A percentile compares a stretch with the other conserved stretches of the same genome.
These are phyloP conservation scores for Morelia viridis DNA, from an alignment of 2,797 vertebrate genomes.

Conservation along the genomic window DNA sequence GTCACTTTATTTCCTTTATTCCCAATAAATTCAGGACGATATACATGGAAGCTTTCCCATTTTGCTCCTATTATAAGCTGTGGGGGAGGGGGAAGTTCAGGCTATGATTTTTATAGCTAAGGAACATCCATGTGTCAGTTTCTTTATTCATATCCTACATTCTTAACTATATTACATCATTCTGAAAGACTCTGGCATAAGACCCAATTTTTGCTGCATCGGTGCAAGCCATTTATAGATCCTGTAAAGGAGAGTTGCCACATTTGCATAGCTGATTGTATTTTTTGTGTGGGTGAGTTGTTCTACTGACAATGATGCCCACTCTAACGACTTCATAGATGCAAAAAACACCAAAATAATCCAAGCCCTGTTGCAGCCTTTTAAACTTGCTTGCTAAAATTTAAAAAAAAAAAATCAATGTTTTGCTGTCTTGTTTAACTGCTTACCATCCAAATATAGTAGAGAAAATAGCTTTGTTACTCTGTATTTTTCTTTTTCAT, in stretches of 20 bases:
- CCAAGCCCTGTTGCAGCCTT: background rate
- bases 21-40: background rate
- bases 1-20: background rate
- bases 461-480: background rate
- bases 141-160: background rate
- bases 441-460: background rate
- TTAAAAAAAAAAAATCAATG: background rate
- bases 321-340: background rate
- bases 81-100: background rate
- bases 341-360: background rate
- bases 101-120: background rate
- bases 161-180: background rate
- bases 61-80: background rate
- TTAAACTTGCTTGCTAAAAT: slow-evolving; percentile 5
- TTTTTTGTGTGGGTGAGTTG: background rate
- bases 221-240: background rate
- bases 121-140: background rate
- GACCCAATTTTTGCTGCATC: background rate
- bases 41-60: background rate
- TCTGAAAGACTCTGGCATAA: background rate
- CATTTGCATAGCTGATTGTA: background rate
- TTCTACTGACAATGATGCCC: background rate
- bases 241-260: background rate
- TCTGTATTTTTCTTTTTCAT: slow-evolving; percentile 13
- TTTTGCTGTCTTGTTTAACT: background rate